Base-by-base conservation (phyloP, 1,140 invertebrate species). In the Drosophila bocqueti region DNA sequence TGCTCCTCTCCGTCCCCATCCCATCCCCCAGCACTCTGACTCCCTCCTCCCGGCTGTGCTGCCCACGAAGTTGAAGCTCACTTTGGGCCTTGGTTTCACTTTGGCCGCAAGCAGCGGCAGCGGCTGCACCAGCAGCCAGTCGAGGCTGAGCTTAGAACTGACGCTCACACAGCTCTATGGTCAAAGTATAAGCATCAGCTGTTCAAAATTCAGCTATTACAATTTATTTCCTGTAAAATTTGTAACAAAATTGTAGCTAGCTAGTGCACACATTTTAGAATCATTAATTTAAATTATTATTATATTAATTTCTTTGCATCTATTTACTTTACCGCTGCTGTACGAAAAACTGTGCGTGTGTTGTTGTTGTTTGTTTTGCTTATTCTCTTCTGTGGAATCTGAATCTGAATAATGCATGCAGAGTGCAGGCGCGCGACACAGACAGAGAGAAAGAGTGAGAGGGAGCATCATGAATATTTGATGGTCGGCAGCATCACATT, bases 401-500 rank as follows among this genome's bases (percentile, higher is more conserved):
- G 43, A 63, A 66, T 73, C 68, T 61, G 68, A 74, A 74, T 73
- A 74, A 74, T 73, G 55, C 36, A 74, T 73, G n/a, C 67, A 52
- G 67, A 61, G 67, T 42, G 68, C 54, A 57, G 36, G 54, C 67
- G 43, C 52, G 54, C 45, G 69, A 72, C 65, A 49, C 29, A 15
- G 50, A 18, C 50, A 34, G 26, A 45, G 9, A 24, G 18, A 11
- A 10, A 21, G 42, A 72, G 36, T n/a, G 21, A 50, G 43, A 42
- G 24, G 24, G 69, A 72, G 45, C 38, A 31, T 73, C 68, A 74
- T 79, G 76, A 62, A 79, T 57, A 73, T 73, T 52, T 79, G 54
- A 58, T 57, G 67, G 50, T 78, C 75, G 66, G 65, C 74, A 61
- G 59, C 81, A 79, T 61, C 81, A 38, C 42, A 69, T 83, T 83